Evolutionary conservation across 2,797 vertebrate genomes (phyloP).

Genomic region (Dendrocincla fuliginosa): DNA sequence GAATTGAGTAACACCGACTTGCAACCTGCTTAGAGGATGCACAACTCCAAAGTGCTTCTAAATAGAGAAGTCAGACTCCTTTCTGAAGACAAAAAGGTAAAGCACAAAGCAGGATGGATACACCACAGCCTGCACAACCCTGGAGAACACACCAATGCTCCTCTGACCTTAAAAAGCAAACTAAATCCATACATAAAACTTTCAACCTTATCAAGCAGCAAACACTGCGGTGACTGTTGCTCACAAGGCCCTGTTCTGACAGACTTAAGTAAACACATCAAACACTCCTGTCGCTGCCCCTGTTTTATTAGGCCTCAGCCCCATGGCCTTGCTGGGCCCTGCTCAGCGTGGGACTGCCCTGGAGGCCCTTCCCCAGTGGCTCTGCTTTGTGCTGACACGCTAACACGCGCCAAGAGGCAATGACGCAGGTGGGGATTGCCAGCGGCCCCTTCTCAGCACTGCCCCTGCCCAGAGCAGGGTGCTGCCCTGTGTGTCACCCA

Average conservation of each 20-base stretch:
- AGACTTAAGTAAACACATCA: background rate
- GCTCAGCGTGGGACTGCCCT: background rate
- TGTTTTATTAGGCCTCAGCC: background rate
- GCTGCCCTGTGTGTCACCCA: constrained; percentile 7
- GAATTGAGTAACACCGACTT: background rate
- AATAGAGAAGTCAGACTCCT: background rate
- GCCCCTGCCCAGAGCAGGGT: background rate
- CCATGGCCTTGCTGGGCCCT: background rate
- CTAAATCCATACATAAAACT: background rate
- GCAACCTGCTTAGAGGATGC: background rate
- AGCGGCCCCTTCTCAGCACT: background rate
- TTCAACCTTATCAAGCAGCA: background rate
- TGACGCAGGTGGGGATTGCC: constrained; percentile 4
- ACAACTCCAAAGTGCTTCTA: background rate
- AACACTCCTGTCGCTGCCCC: background rate
- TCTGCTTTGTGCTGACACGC: constrained; percentile 23
- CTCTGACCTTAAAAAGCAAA: constrained; percentile 1
- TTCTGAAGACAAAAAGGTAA: background rate
- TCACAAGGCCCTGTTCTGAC: background rate
- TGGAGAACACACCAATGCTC: background rate
- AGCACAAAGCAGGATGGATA: background rate
- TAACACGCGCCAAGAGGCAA: background rate
- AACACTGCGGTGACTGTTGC: background rate
- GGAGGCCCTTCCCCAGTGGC: background rate
- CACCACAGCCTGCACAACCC: background rate